A percentile compares a stretch with the other conserved stretches of the same genome.
These are phyloP conservation scores for Archilochus colubris DNA, from an alignment of 2,113 vertebrate species.

Conservation along the genomic window DNA sequence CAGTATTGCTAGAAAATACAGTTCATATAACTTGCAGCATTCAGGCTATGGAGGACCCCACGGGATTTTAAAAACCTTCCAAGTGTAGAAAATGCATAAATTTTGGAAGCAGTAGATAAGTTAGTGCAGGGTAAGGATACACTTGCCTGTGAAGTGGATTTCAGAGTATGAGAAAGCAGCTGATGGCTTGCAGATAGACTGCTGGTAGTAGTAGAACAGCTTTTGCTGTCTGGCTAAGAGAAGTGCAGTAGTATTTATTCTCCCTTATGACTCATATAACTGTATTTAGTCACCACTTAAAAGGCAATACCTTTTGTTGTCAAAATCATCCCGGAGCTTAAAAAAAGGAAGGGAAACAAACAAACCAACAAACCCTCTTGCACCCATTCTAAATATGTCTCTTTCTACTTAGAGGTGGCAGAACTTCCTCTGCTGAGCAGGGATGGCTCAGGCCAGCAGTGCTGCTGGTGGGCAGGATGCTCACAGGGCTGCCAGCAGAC, in stretches of 20 bases:
- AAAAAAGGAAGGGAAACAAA: too few relatives aligned
- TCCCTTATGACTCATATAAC: constrained; percentile 36
- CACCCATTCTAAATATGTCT: too few relatives aligned
- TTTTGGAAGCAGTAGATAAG: not conserved
- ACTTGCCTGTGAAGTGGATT: constrained; percentile 9
- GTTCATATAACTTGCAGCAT: not conserved
- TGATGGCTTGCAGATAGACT: constrained; percentile 30
- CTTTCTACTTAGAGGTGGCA: accelerated
- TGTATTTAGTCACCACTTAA: constrained; percentile 7
- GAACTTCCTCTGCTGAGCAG: not conserved
- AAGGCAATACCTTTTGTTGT: constrained; percentile 45
- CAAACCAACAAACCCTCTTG: too few relatives aligned
- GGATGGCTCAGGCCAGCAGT: accelerated
- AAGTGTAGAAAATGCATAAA: not conserved
- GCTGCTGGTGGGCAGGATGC: not conserved
- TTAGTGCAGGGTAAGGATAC: constrained; percentile 1
- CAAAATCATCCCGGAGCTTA: not conserved
- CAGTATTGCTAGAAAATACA: not conserved
- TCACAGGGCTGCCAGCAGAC: not conserved
- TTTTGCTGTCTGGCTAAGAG: constrained; percentile 16
- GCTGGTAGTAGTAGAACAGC: constrained; percentile 19
- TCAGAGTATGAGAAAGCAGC: not conserved
- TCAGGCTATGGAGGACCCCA: not conserved
- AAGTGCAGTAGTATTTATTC: not conserved
- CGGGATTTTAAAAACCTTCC: not conserved